phyloP scores from a whole-genome alignment of 1,140 invertebrate genomes.

The Meloidogyne exigua region DNA sequence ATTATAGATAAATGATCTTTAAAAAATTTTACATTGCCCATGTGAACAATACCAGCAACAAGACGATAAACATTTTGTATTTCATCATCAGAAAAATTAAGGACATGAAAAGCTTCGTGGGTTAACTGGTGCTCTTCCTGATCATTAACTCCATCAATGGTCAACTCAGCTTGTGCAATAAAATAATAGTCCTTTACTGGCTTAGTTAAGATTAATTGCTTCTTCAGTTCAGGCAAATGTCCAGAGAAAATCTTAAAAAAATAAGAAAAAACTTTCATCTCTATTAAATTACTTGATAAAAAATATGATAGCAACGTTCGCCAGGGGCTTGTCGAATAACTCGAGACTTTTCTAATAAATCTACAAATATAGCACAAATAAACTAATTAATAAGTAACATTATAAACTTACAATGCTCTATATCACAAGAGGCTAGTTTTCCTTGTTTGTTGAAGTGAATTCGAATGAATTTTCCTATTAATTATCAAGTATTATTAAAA shows the following conservation, averaged over 20 bases:
- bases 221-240: slow-evolving; percentile 73
- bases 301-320: slow-evolving; percentile 92
- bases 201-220: slow-evolving; percentile 57
- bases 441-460: slow-evolving; percentile 98
- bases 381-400: slow-evolving; percentile 51
- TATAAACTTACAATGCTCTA: slow-evolving; percentile 94
- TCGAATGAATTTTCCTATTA: slow-evolving; percentile 85
- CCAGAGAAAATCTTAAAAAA: slow-evolving; percentile 83
- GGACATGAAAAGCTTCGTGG: slow-evolving; percentile 95
- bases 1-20: neutral
- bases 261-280: neutral
- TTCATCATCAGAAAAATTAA: slow-evolving; percentile 92
- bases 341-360: slow-evolving; percentile 99
- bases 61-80: slow-evolving; percentile 94
- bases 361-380: slow-evolving; percentile 66
- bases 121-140: slow-evolving; percentile 86
- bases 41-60: slow-evolving; percentile 93
- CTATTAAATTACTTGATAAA: slow-evolving; percentile 37
- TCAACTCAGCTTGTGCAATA: slow-evolving; percentile 93
- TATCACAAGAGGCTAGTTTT: slow-evolving; percentile 99
- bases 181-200: slow-evolving; percentile 67
- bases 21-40: slow-evolving; percentile 64
- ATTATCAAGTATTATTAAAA: slow-evolving; percentile 59
- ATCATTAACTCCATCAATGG: slow-evolving; percentile 84
- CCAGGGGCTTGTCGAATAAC: slow-evolving; percentile 96